phyloP scores from a whole-genome alignment of 1,140 invertebrate species.

The Hypothenemus hampei region DNA sequence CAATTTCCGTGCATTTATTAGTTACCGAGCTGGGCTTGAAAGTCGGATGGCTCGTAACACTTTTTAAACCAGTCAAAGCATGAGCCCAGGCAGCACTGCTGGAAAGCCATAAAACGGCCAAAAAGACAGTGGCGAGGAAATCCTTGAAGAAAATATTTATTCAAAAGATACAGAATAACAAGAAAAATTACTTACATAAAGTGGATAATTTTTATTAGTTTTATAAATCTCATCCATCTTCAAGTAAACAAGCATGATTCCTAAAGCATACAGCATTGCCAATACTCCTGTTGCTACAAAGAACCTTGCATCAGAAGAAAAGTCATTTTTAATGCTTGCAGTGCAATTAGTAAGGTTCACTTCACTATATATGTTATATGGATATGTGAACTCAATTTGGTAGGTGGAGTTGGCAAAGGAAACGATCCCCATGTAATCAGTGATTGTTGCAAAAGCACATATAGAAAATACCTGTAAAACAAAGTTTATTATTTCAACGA shows the following conservation, averaged over 20 bases:
- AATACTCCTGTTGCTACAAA: slow-evolving; percentile 67
- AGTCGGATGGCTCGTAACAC: slow-evolving; percentile 44
- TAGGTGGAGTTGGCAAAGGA: slow-evolving; percentile 24
- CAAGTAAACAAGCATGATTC: slow-evolving; percentile 55
- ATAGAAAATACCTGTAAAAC: slow-evolving; percentile 52
- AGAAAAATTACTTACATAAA: slow-evolving; percentile 40
- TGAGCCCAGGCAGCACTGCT: slow-evolving; percentile 63
- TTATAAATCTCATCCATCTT: slow-evolving; percentile 57
- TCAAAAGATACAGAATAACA: slow-evolving; percentile 4
- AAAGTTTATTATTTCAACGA: no score
- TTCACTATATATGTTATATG: slow-evolving; percentile 31
- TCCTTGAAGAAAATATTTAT: slow-evolving; percentile 51
- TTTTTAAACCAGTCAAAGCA: slow-evolving; percentile 56
- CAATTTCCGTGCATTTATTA: no score
- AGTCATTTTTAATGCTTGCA: slow-evolving; percentile 45
- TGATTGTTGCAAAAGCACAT: slow-evolving; percentile 55
- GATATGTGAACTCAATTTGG: slow-evolving; percentile 37
- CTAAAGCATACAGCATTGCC: slow-evolving; percentile 58
- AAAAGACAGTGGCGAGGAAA: slow-evolving; percentile 55
- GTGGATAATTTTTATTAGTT: slow-evolving; percentile 49
- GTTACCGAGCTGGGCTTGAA: slow-evolving; percentile 31
- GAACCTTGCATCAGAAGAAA: slow-evolving; percentile 59
- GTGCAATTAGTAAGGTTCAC: slow-evolving; percentile 10
- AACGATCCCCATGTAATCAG: slow-evolving; percentile 45
- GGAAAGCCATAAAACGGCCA: slow-evolving; percentile 63